phyloP scores from a whole-genome alignment of 64 coral and sea anemone genomes.

The Platygyra sinensis region DNA sequence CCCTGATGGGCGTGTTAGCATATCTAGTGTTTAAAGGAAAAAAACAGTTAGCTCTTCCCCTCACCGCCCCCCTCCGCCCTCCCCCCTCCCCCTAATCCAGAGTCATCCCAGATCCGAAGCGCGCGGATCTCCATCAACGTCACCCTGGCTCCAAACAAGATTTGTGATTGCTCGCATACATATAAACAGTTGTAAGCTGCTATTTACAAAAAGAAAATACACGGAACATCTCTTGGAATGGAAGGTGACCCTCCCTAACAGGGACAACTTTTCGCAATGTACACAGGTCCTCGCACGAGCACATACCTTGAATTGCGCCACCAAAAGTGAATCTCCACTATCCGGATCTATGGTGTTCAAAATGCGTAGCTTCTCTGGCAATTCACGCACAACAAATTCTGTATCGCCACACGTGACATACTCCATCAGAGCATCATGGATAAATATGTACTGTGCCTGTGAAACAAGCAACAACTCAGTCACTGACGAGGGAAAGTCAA shows the following conservation, averaged over 20 bases:
- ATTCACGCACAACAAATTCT: conserved; percentile 67
- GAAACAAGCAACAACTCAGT: neutral
- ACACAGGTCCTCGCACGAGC: neutral
- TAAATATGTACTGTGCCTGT: conserved; percentile 94
- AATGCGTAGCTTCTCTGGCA: conserved; percentile 75
- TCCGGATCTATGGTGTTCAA: conserved; percentile 66
- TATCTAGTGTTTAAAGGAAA: no score
- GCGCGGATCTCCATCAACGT: no score
- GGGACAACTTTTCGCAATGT: neutral
- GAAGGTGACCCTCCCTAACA: neutral
- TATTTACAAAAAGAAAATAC: no score
- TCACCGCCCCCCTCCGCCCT: no score
- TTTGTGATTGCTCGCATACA: no score
- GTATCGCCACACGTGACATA: conserved; percentile 83
- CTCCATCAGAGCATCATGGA: conserved; percentile 92
- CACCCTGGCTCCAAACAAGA: no score
- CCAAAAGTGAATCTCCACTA: conserved; percentile 61
- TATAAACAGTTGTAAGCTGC: no score
- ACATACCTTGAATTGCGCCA: conserved; percentile 76
- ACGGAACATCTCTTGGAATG: neutral
- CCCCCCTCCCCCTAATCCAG: no score
- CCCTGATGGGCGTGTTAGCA: no score
- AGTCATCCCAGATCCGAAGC: no score
- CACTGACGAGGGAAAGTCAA: no score
- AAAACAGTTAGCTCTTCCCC: no score